Base-by-base conservation (phyloP, 1,140 invertebrate genomes). In the Colletes gigas region DNA sequence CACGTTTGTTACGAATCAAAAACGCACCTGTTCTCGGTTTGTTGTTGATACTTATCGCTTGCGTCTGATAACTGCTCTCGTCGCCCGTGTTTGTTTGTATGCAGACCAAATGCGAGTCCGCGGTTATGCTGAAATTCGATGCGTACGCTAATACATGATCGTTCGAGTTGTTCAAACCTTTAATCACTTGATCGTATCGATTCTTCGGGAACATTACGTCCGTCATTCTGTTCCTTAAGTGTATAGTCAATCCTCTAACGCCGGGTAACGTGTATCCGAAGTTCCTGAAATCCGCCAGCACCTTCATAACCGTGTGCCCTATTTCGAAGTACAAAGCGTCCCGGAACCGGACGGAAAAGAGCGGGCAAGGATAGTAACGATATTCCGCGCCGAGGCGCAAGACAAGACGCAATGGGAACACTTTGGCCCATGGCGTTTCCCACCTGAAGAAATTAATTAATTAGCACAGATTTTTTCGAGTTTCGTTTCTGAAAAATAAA, bases 221-320 rank as follows among this genome's bases (percentile, higher is more conserved):
- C 0, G 97, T 98, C 87, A 96, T 96, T 86, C 96, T 96, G 85
- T 97, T 97, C 92, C 97, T 96, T 95, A 98, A 97, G 87, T 98
- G 97, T 82, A 98, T 97, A 0, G 95, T 95, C 59, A 98, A 91
- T 0, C 97, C 97, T 70, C 95, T 93, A 3, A 98, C 96, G 41
- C 95, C 94, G 3, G 97, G 96, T 82, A 98, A 91, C 30, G 96
- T 97, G 89, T 98, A 98, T 6, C 97, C 95, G 91, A 96, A 98
- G 91, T 97, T 98, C 72, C 97, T 94, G 91, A 98, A 98, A 94
- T 98, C 97, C 7, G 97, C 97, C 72, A 98, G 92, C 55, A 98
- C 94, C 93, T 97, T 98, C 93, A 98, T 98, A 66, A 98, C 97
- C 10, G 97, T 98, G 87, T 98, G 97, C 14, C 97, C 97, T 75